A percentile compares a stretch with the other conserved stretches of the same genome.
Conservation (phyloP, 2,797 vertebrate genomes). For the Mallotus villosus region DNA sequence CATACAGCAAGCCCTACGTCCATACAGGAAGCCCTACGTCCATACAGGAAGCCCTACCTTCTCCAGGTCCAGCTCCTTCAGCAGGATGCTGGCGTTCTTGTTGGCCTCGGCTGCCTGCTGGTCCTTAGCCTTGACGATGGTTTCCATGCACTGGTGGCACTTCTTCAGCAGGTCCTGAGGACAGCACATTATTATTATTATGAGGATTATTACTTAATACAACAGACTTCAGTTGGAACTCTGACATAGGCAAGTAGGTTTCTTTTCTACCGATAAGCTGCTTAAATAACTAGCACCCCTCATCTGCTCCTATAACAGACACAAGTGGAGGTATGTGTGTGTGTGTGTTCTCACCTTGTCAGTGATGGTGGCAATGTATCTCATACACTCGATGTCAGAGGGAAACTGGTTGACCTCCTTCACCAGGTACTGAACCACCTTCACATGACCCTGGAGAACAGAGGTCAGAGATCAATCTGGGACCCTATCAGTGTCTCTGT, state of each 20-base stretch:
- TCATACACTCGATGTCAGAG: slow-evolving; percentile 89
- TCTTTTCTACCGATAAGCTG: no score
- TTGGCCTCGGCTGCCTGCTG: slow-evolving; percentile 90
- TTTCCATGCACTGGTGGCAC: slow-evolving; percentile 91
- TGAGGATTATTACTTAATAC: no score
- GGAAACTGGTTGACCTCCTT: slow-evolving; percentile 90
- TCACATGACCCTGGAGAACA: slow-evolving; percentile 81
- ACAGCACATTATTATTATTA: background rate
- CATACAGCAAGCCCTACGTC: no score
- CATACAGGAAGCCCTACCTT: slow-evolving; percentile 68
- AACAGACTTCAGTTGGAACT: background rate
- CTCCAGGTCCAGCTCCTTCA: slow-evolving; percentile 87
- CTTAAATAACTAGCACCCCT: no score
- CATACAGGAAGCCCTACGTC: no score
- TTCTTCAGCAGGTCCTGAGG: slow-evolving; percentile 85
- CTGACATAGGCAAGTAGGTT: no score
- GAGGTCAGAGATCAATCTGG: background rate
- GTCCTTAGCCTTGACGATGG: slow-evolving; percentile 89
- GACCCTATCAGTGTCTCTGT: background rate
- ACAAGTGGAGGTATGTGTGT: background rate
- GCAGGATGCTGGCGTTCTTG: slow-evolving; percentile 87
- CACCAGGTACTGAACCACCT: slow-evolving; percentile 88
- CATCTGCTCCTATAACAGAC: no score
- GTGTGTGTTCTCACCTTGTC: slow-evolving; percentile 78
- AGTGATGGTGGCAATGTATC: slow-evolving; percentile 88